Evolutionary conservation across 2,113 vertebrate genomes (phyloP), one percentile per base, ranked within the genome.

Genomic region (Xiphorhynchus elegans): DNA sequence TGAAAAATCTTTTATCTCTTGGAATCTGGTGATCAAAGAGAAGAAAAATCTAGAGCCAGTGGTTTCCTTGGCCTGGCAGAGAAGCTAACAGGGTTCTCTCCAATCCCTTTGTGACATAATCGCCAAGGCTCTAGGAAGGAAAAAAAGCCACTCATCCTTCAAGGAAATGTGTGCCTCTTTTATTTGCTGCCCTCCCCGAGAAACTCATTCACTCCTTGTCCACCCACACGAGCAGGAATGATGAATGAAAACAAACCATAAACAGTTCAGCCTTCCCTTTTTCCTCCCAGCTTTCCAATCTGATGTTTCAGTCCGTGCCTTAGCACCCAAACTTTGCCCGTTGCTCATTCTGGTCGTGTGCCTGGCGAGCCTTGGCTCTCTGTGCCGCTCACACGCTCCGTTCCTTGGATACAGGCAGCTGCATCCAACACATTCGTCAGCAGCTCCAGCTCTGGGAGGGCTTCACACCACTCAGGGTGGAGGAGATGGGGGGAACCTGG

Each of bases 191-290:
- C 95, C 93, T 96, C 87, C 79, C 68, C 16, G 29, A 82, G 95
- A 94, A 87, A 84, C 50, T 73, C 75, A 90, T 95, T 95, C 96
- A 95, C 93, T 96, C 63, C 93, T 93, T 95, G 92, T 95, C 93
- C 95, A 94, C 93, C 96, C 87, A 89, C 87, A 88, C 2, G 2
- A 93, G 55, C 74, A 49, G 82, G 82, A 85, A 76, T 87, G 67
- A 95, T 90, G 90, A 96, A 95, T 94, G 87, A 87, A 93, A 93
- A 90, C 33, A 93, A 95, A 95, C 80, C 60, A 73, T 28, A 91
- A 93, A 88, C 86, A 94, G 56, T 80, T 88, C 73, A 87, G 75
- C 79, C 79, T 91, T 80, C 59, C 63, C 66, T 77, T 87, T 87
- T 66, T 11, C 67, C 72, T 89, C 84, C 52, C 68, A 77, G 59